Conservation (phyloP, 1,140 invertebrate genomes). For the Scaptomyza graminum region DNA sequence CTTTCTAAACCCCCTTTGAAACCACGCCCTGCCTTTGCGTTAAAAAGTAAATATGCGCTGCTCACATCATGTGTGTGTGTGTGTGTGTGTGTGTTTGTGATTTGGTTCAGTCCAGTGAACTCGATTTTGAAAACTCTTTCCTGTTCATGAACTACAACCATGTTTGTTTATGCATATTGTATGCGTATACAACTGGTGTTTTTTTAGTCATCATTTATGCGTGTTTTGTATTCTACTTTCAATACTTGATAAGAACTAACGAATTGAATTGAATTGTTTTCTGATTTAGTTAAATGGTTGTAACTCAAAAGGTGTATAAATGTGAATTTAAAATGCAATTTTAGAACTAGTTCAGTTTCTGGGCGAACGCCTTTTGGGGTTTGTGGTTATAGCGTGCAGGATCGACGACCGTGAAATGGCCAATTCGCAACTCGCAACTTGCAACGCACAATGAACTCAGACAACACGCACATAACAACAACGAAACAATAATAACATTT, state of each 20-base stretch:
- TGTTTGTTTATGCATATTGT: not conserved
- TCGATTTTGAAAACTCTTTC: conserved; percentile 38
- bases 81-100: conserved; percentile 8
- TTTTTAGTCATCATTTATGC: not conserved
- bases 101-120: conserved; percentile 52
- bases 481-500: conserved; percentile 29
- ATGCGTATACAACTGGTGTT: not conserved
- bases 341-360: conserved; percentile 33
- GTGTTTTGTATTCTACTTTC: not conserved
- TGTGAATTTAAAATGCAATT: not conserved
- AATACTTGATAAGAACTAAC: not conserved
- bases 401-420: conserved; percentile 80
- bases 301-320: too few species aligned
- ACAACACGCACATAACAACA: conserved; percentile 43
- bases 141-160: conserved; percentile 37
- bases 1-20: not conserved
- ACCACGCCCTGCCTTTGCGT: conserved; percentile 30
- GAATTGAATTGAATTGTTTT: not conserved
- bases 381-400: conserved; percentile 64
- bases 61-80: conserved; percentile 16
- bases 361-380: conserved; percentile 52
- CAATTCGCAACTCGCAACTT: conserved; percentile 45
- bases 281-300: too few species aligned
- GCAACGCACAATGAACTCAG: conserved; percentile 75
- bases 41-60: conserved; percentile 26